Percentiles rank a stretch among this genome's conserved stretches.
Conservation (phyloP, 2,113 vertebrate species). For the Toxotes chatareus region DNA sequence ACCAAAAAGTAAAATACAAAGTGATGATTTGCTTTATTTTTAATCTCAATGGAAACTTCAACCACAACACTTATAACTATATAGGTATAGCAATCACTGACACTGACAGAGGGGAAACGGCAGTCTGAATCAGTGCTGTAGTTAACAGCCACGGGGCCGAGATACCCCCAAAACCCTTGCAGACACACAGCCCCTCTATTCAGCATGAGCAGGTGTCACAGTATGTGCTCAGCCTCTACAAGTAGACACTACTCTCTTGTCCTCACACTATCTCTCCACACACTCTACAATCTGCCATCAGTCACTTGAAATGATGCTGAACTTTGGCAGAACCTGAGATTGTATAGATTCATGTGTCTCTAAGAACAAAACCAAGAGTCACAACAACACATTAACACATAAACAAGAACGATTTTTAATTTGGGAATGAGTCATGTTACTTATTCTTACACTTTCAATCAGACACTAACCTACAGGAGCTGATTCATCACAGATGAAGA, state of each 20-base stretch:
- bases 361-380: not conserved
- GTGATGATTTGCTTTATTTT: not conserved
- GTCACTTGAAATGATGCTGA: not conserved
- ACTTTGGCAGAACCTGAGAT: not conserved
- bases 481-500: not conserved
- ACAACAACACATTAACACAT: not conserved
- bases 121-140: slow-evolving; percentile 1
- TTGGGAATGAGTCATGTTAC: too few relatives aligned
- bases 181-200: slow-evolving; percentile 56
- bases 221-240: slow-evolving; percentile 46
- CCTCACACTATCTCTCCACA: slow-evolving; percentile 7
- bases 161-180: not conserved
- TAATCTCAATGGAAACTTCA: not conserved
- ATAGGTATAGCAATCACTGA: not conserved
- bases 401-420: too few relatives aligned
- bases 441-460: not conserved
- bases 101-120: not conserved
- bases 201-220: slow-evolving; percentile 63
- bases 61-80: not conserved
- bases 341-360: not conserved
- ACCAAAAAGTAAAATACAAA: not conserved
- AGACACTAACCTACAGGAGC: not conserved
- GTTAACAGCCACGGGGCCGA: not conserved
- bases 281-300: not conserved
- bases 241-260: slow-evolving; percentile 47